Evolutionary conservation across 64 coral and sea anemone genomes (phyloP).

Genomic region (Anthopleura sola): DNA sequence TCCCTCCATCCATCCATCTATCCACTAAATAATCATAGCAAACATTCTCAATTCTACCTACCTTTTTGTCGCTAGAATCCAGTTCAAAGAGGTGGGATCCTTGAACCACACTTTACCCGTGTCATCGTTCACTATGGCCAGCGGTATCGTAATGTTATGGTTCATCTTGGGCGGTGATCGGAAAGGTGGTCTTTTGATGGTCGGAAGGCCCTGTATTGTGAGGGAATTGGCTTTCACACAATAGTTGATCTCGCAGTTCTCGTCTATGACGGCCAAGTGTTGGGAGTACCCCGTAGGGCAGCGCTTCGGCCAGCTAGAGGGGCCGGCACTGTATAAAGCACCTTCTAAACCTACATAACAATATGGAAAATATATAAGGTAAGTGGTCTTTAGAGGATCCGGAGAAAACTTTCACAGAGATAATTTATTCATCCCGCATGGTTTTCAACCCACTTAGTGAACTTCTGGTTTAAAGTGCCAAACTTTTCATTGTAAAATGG

Average conservation of each 20-base stretch:
- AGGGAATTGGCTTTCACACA: constrained; percentile 66
- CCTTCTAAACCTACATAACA: no score
- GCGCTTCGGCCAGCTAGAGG: constrained; percentile 59
- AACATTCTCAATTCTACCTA: no score
- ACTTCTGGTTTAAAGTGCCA: no score
- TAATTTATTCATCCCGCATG: no score
- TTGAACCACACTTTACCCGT: constrained; percentile 48
- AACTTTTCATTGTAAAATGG: no score
- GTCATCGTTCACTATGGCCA: constrained; percentile 71
- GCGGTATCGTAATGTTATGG: constrained; percentile 61
- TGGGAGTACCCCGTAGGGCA: constrained; percentile 89
- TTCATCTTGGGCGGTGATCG: constrained; percentile 39
- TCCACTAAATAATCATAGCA: no score
- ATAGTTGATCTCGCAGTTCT: constrained; percentile 79
- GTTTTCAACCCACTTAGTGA: no score
- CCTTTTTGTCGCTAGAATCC: constrained; percentile 62
- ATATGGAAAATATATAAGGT: no score
- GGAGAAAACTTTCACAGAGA: no score
- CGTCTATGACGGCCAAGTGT: constrained; percentile 80
- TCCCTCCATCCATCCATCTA: no score
- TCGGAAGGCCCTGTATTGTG: constrained; percentile 49
- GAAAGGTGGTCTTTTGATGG: constrained; percentile 77
- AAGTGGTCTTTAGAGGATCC: no score
- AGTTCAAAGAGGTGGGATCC: constrained; percentile 28
- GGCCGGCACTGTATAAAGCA: constrained; percentile 5